A percentile compares a stretch with the other conserved stretches of the same genome.
phyloP scores from a whole-genome alignment of 1,140 invertebrate species.

The Phortica variegata region DNA sequence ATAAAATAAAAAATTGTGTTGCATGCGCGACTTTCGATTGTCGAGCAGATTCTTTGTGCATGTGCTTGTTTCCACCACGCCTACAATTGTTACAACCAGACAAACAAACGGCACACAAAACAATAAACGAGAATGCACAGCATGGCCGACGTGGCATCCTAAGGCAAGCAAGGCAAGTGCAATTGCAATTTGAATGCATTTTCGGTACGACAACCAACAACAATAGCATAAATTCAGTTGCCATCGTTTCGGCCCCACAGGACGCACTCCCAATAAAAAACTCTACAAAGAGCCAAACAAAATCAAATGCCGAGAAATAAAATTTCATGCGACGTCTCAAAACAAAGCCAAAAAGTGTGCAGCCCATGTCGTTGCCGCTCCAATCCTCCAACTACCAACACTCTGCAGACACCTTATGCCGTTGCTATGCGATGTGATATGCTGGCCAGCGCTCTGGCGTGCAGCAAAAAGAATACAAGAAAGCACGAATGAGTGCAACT shows the following conservation, averaged over 20 bases:
- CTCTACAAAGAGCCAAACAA: slow-evolving; percentile 30
- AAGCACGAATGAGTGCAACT: background rate
- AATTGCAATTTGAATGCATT: slow-evolving; percentile 24
- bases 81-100: background rate
- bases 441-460: slow-evolving; percentile 9
- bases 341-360: slow-evolving; percentile 23
- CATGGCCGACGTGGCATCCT: slow-evolving; percentile 8
- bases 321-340: slow-evolving; percentile 33
- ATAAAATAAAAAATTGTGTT: slow-evolving; percentile 9
- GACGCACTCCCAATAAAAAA: background rate
- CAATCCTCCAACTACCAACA: too few relatives aligned
- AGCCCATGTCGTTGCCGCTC: slow-evolving; percentile 21
- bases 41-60: too few relatives aligned
- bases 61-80: too few relatives aligned
- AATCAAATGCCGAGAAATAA: slow-evolving; percentile 53
- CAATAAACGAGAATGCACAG: background rate
- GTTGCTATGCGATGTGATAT: too few relatives aligned
- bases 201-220: slow-evolving; percentile 15
- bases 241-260: too few relatives aligned
- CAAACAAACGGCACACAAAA: background rate
- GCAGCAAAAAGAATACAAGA: slow-evolving; percentile 2
- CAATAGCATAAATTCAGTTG: slow-evolving; percentile 1
- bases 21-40: background rate
- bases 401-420: too few relatives aligned
- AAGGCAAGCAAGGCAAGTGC: slow-evolving; percentile 43